Evolutionary conservation across 2,797 vertebrate genomes (phyloP).

Genomic region (Neosalanx taihuensis): DNA sequence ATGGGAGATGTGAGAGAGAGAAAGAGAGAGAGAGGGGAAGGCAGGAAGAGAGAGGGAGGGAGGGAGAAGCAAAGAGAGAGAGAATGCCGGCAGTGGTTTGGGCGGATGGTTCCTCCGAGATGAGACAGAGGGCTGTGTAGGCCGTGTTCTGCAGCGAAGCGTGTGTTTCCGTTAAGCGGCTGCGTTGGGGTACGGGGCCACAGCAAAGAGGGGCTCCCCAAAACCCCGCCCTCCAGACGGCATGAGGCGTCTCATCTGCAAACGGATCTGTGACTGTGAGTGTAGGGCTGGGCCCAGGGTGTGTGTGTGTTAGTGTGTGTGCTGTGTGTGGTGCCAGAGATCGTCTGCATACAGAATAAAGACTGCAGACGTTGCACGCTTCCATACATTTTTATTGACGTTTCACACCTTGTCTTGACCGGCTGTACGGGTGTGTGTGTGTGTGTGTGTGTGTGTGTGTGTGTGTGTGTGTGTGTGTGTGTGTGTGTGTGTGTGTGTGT

Average conservation of each 20-base stretch:
- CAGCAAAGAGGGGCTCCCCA: constrained; percentile 52
- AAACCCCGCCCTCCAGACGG: constrained; percentile 66
- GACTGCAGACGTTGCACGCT: too few species aligned
- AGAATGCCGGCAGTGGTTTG: constrained; percentile 90
- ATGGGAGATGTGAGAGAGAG: constrained; percentile 36
- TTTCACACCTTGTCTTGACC: too few species aligned
- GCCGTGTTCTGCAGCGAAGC: constrained; percentile 37
- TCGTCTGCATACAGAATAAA: neutral
- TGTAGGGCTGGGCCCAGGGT: constrained; percentile 75
- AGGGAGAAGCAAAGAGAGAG: constrained; percentile 74
- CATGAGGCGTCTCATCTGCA: constrained; percentile 98
- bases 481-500: too few species aligned
- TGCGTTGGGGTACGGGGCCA: constrained; percentile 47
- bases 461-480: constrained; percentile 32
- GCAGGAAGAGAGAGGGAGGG: constrained; percentile 41
- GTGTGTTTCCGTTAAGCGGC: constrained; percentile 39
- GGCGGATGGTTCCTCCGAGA: constrained; percentile 73
- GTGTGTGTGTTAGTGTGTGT: constrained; percentile 54
- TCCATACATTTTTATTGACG: too few species aligned
- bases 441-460: constrained; percentile 31
- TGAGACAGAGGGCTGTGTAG: constrained; percentile 28
- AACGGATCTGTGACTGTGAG: constrained; percentile 99
- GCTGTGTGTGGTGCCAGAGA: constrained; percentile 13
- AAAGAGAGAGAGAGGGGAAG: constrained; percentile 34
- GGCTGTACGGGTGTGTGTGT: neutral